These are phyloP conservation scores for Melanotaenia parkinsoni DNA, from an alignment of 2,797 vertebrate species.

Conservation along the genomic window DNA sequence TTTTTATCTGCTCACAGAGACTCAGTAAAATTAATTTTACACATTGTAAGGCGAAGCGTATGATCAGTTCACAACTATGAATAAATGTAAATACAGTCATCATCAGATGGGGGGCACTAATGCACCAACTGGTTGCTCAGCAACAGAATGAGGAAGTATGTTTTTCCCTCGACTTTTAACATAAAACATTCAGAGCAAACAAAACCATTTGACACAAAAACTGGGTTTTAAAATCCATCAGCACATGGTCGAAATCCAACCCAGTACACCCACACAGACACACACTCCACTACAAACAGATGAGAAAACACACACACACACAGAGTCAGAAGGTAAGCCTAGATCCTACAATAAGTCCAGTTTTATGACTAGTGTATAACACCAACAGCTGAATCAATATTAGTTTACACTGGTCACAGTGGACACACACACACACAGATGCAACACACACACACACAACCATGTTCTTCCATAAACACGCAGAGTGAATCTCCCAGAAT, in stretches of 20 bases:
- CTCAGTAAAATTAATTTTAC: not conserved
- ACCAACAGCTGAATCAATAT: conserved; percentile 83
- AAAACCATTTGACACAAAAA: conserved; percentile 54
- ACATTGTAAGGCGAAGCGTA: not conserved
- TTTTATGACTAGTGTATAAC: conserved; percentile 80
- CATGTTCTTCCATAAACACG: conserved; percentile 63
- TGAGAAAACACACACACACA: conserved; percentile 50
- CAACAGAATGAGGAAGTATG: not conserved
- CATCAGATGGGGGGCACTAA: conserved; percentile 12
- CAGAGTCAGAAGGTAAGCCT: conserved; percentile 63
- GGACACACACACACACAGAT: conserved; percentile 69
- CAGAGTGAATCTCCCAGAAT: conserved; percentile 60
- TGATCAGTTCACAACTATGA: not conserved
- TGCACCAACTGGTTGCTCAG: accelerated
- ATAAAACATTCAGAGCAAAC: conserved; percentile 18
- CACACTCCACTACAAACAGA: conserved; percentile 20
- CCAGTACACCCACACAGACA: conserved; percentile 24
- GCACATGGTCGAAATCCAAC: conserved; percentile 45
- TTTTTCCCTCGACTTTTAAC: conserved; percentile 7
- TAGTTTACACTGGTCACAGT: conserved; percentile 80
- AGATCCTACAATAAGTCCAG: conserved; percentile 78
- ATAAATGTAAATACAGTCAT: not conserved
- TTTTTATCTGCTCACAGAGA: not conserved
- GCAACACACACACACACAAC: conserved; percentile 48
- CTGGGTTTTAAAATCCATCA: conserved; percentile 28